Percentiles rank a stretch among this genome's conserved stretches.
Conservation (phyloP, 2,888 invertebrate genomes). For the Glaucopsyche alexis region DNA sequence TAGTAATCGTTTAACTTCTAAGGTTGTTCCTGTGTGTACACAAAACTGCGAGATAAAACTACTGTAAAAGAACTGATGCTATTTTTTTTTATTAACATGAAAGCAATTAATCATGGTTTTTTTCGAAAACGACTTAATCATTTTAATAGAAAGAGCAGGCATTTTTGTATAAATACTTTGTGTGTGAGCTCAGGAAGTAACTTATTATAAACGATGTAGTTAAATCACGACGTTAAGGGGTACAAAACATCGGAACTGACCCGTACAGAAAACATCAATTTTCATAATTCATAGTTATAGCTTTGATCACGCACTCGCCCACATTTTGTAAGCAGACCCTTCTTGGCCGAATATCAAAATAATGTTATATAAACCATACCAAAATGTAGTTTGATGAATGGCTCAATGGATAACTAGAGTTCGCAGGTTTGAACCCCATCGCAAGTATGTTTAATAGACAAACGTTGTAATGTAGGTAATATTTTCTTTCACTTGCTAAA, state of each 20-base stretch:
- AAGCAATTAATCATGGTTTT: not conserved
- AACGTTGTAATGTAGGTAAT: not conserved
- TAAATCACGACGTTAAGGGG: slow-evolving; percentile 20
- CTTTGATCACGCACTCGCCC: slow-evolving; percentile 23
- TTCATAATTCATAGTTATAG: slow-evolving; percentile 21
- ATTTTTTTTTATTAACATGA: not conserved
- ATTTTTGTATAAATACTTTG: not conserved
- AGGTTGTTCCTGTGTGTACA: not conserved
- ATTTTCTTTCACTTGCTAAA: not conserved
- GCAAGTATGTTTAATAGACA: no score
- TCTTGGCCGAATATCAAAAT: slow-evolving; percentile 8
- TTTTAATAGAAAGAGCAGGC: not conserved
- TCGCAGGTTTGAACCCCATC: not conserved
- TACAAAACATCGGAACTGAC: slow-evolving; percentile 28
- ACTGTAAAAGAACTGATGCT: no score
- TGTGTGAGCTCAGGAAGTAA: slow-evolving; percentile 18
- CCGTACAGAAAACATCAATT: slow-evolving; percentile 25
- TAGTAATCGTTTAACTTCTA: not conserved
- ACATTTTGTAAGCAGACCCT: slow-evolving; percentile 21
- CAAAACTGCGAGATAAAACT: no score
- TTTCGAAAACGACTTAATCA: slow-evolving; percentile 1
- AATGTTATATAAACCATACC: not conserved
- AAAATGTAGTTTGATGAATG: not conserved
- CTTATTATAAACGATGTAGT: slow-evolving; percentile 19
- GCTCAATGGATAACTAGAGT: not conserved